Percentiles rank a stretch among this genome's conserved stretches.
Conservation (phyloP, 2,888 invertebrate genomes). For the Stramonita haemastoma region DNA sequence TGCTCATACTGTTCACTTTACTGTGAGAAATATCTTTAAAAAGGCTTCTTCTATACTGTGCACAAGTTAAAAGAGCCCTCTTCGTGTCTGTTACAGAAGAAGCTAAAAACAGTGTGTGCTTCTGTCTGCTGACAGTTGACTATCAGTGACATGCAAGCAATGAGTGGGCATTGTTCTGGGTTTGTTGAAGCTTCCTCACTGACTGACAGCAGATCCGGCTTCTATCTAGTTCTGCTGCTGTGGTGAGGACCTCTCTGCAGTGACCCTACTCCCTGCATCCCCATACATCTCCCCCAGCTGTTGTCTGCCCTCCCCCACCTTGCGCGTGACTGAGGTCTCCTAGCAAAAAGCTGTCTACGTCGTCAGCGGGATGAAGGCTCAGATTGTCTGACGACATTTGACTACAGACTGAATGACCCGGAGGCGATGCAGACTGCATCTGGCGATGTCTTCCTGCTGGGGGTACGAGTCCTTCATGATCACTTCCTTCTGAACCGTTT, state of each 20-base stretch:
- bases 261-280: not conserved
- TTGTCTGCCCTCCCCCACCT: not conserved
- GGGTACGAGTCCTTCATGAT: not conserved
- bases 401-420: not conserved
- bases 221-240: not conserved
- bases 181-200: not conserved
- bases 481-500: not conserved
- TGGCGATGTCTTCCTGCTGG: not conserved
- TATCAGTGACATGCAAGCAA: not conserved
- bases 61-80: no score
- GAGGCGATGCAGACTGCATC: not conserved
- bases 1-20: not conserved
- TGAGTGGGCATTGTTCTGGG: no score
- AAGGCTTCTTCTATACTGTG: not conserved
- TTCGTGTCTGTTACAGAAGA: not conserved
- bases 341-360: not conserved
- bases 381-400: not conserved
- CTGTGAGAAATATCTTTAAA: not conserved
- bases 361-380: not conserved
- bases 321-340: not conserved
- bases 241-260: not conserved
- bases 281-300: not conserved
- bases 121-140: not conserved
- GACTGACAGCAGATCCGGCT: not conserved
- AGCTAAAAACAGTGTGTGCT: not conserved